Conservation (phyloP, 2,113 vertebrate species). For the Lycocorax pyrrhopterus region DNA sequence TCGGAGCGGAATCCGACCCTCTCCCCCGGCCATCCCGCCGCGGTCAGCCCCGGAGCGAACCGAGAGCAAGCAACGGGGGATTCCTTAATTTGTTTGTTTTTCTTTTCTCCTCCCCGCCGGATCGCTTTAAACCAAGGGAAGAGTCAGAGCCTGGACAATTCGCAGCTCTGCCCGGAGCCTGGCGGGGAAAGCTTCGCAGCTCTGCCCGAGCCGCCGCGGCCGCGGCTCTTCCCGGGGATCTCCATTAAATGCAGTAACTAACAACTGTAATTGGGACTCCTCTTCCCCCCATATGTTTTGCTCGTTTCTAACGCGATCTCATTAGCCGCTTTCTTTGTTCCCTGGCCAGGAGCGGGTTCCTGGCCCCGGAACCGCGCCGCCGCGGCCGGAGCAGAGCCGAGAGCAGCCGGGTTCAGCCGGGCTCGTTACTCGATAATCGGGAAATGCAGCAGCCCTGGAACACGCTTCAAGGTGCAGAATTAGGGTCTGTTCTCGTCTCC, state of each 20-base stretch:
- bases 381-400: not conserved
- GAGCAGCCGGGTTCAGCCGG: not conserved
- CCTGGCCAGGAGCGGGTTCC: not conserved
- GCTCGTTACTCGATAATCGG: not conserved
- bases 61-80: not conserved
- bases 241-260: not conserved
- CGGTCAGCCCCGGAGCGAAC: not conserved
- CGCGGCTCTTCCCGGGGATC: not conserved
- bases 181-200: not conserved
- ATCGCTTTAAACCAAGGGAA: not conserved
- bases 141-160: not conserved
- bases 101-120: not conserved
- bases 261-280: not conserved
- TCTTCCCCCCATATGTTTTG: not conserved
- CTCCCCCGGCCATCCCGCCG: not conserved
- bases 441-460: not conserved
- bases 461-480: not conserved
- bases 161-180: not conserved
- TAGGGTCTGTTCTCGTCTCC: not conserved
- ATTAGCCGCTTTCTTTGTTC: not conserved
- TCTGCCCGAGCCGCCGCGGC: not conserved
- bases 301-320: not conserved
- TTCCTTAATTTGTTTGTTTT: not conserved
- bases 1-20: not conserved
- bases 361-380: not conserved